A percentile compares a stretch with the other conserved stretches of the same genome.
These are phyloP conservation scores for Tridacna crocea DNA, from an alignment of 2,888 invertebrate species.

Conservation along the genomic window DNA sequence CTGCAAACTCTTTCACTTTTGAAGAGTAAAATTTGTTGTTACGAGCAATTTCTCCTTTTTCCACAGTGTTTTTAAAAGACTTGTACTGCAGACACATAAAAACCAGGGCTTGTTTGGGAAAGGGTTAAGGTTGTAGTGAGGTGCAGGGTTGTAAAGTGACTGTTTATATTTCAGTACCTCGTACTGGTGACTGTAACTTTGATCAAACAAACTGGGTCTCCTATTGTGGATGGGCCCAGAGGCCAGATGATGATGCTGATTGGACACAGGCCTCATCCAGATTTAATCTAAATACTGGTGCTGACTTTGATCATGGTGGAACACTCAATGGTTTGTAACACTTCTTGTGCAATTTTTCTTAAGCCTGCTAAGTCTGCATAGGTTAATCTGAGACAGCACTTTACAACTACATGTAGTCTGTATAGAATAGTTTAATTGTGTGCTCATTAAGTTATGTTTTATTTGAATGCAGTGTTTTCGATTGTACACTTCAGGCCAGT, in stretches of 20 bases:
- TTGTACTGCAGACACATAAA: not conserved
- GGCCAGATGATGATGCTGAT: constrained; percentile 68
- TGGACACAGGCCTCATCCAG: constrained; percentile 61
- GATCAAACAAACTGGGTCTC: constrained; percentile 55
- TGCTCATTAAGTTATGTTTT: no score
- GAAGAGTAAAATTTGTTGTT: not conserved
- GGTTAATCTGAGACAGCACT: no score
- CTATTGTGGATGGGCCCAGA: constrained; percentile 67
- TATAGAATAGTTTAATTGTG: no score
- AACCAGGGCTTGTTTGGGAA: not conserved
- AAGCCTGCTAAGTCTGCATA: no score
- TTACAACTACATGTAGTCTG: no score
- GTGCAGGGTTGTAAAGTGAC: no score
- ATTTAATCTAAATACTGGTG: constrained; percentile 60
- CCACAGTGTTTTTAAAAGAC: not conserved
- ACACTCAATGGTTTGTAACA: constrained; percentile 56
- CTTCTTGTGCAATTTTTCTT: no score
- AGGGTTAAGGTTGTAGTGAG: not conserved
- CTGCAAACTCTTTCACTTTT: no score
- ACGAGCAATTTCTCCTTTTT: not conserved
- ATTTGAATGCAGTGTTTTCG: no score
- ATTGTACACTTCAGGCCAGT: constrained; percentile 62
- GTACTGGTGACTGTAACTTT: constrained; percentile 72
- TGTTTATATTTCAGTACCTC: constrained; percentile 49
- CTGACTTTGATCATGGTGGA: constrained; percentile 64